Evolutionary conservation across 2,888 invertebrate genomes (phyloP), one percentile per base, ranked within the genome.

Genomic region (Idaea aversata): DNA sequence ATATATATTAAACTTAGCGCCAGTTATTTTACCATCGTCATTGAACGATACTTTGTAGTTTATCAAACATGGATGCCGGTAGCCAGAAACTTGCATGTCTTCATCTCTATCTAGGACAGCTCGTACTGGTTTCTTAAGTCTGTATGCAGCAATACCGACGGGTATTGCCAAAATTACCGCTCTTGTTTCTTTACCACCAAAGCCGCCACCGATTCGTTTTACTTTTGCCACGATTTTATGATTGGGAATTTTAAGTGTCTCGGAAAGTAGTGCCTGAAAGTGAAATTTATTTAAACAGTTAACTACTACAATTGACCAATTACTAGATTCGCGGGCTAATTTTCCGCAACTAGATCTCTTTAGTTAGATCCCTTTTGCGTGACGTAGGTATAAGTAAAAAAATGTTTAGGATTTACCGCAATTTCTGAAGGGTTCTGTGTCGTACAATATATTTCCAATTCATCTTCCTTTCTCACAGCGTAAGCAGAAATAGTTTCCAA

Each of bases 181-280:
- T 73, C 96, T 94, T 0, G 96, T 95, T 88, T 98, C 97, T 87
- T 98, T 98, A 0, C 98, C 98, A 15, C 98, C 98, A 83, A 98
- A 98, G 61, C 97, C 98, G 47, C 98, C 98, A 1, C 97, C 98
- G 66, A 98, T 87, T 75, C 98, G 93, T 84, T 97, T 97, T 0
- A 96, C 96, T 84, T 95, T 95, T 38, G 94, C 93, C 2, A 94
- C 92, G 7, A 98, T 91, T 88, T 95, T 95, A 80, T 95, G 95
- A 68, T 94, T 94, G 0, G 95, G 95, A 67, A 97, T 91, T 58
- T 93, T 93, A 57, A 97, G 90, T 16, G 94, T 92, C 72, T 94
- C 87, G 4, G 96, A 94, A 0, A 94, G 90, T n/a, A 94, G 85
- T 73, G 90, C 92, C 94, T 97, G 93, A 70, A 87, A 83, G 35